Conservation (phyloP, 2,888 invertebrate species). For the Nomada fucata region DNA sequence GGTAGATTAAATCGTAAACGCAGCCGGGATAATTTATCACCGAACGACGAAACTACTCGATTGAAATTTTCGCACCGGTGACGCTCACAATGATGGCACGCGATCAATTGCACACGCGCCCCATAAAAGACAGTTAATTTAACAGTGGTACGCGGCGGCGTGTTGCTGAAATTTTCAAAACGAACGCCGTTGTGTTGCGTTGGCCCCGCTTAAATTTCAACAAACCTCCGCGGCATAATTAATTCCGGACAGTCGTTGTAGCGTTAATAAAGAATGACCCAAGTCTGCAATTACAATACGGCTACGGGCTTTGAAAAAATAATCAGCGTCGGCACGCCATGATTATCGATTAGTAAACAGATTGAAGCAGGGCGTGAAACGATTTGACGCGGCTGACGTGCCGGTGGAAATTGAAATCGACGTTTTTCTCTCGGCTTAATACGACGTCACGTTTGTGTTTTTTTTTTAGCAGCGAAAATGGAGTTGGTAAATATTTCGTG, state of each 20-base stretch:
- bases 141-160: conserved; percentile 11
- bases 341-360: conserved; percentile 13
- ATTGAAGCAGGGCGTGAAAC: background rate
- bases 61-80: conserved; percentile 20
- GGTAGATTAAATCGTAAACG: conserved; percentile 15
- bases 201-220: conserved; percentile 36
- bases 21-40: conserved; percentile 26
- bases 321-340: conserved; percentile 3
- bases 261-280: conserved; percentile 33
- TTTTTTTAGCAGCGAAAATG: background rate
- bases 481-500: background rate
- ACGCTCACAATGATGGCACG: background rate
- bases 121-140: conserved; percentile 34
- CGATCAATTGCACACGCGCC: background rate
- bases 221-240: conserved; percentile 37
- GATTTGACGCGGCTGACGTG: background rate
- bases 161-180: conserved; percentile 35
- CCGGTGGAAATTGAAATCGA: background rate
- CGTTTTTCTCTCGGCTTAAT: background rate
- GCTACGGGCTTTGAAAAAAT: conserved; percentile 6
- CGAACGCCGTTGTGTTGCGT: background rate
- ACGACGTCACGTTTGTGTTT: background rate
- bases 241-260: background rate
- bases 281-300: conserved; percentile 23
- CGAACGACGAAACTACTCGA: background rate